Conservation (phyloP, 2,797 vertebrate genomes). For the Nannoperca obscura region DNA sequence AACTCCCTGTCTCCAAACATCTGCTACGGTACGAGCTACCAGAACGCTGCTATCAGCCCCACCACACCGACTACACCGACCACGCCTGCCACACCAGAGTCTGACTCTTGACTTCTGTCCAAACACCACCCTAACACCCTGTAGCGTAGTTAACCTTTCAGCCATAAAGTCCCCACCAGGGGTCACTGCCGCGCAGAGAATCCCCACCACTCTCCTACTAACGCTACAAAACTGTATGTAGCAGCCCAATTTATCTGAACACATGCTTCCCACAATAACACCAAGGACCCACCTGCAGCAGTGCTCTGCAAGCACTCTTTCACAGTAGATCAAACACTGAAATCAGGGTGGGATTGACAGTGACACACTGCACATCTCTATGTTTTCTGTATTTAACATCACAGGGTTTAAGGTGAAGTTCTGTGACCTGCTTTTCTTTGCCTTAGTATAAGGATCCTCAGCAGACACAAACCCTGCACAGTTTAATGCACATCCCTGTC, state of each 20-base stretch:
- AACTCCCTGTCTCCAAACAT: constrained; percentile 88
- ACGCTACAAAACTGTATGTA: constrained; percentile 39
- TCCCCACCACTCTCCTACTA: constrained; percentile 34
- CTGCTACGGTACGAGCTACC: constrained; percentile 92
- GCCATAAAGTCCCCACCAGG: constrained; percentile 45
- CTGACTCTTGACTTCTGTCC: constrained; percentile 88
- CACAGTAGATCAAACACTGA: constrained; percentile 27
- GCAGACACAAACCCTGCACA: constrained; percentile 10
- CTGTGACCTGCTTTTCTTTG: constrained; percentile 56
- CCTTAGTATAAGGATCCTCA: constrained; percentile 57
- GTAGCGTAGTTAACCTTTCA: constrained; percentile 53
- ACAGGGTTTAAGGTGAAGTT: constrained; percentile 25
- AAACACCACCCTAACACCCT: constrained; percentile 3
- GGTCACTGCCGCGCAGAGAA: constrained; percentile 46
- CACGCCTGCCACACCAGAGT: constrained; percentile 87
- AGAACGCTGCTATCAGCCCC: constrained; percentile 86
- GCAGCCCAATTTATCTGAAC: constrained; percentile 22
- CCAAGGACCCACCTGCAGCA: constrained; percentile 26
- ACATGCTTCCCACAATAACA: constrained; percentile 19
- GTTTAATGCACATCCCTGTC: constrained; percentile 8
- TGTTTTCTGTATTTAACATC: constrained; percentile 31
- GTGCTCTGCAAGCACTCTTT: not conserved
- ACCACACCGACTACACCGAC: constrained; percentile 73
- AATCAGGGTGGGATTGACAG: constrained; percentile 33
- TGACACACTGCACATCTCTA: constrained; percentile 22